Evolutionary conservation across 2,797 vertebrate genomes (phyloP).

Genomic region (Kryptopterus vitreolus): DNA sequence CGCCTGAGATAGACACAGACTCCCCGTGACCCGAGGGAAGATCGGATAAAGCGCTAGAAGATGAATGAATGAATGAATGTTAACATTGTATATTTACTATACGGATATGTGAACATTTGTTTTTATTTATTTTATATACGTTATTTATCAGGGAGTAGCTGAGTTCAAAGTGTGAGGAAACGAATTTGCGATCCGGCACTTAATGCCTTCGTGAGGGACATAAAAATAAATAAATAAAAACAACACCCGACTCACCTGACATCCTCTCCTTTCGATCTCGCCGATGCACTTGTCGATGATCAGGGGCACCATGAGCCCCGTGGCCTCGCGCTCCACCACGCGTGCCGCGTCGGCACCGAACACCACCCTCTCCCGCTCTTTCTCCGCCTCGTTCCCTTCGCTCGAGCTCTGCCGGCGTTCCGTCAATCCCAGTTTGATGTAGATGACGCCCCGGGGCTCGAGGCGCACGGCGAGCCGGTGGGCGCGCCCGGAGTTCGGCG

Average conservation of each 20-base stretch:
- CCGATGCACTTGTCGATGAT: conserved; percentile 91
- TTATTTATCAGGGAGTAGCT: too few relatives aligned
- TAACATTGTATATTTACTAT: too few relatives aligned
- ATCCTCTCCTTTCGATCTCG: conserved; percentile 96
- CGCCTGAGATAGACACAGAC: too few relatives aligned
- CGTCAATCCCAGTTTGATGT: conserved; percentile 92
- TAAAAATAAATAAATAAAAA: too few relatives aligned
- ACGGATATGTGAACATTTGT: too few relatives aligned
- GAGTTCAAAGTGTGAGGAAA: too few relatives aligned
- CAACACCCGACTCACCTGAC: conserved; percentile 79
- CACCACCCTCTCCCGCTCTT: conserved; percentile 78
- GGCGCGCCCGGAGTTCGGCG: conserved; percentile 82
- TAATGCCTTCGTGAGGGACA: too few relatives aligned
- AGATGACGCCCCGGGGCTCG: conserved; percentile 94
- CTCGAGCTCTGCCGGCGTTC: conserved; percentile 95
- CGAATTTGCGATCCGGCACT: too few relatives aligned
- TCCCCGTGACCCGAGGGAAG: too few relatives aligned
- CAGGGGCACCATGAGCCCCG: conserved; percentile 88
- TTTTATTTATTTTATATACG: too few relatives aligned
- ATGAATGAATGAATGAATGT: too few relatives aligned
- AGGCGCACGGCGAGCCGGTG: conserved; percentile 94
- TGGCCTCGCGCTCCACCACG: conserved; percentile 89
- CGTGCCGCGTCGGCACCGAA: conserved; percentile 89
- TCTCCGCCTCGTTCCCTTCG: conserved; percentile 71
- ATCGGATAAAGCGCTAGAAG: too few relatives aligned